Conservation (phyloP, 2,888 invertebrate genomes). For the Harmothoe impar region DNA sequence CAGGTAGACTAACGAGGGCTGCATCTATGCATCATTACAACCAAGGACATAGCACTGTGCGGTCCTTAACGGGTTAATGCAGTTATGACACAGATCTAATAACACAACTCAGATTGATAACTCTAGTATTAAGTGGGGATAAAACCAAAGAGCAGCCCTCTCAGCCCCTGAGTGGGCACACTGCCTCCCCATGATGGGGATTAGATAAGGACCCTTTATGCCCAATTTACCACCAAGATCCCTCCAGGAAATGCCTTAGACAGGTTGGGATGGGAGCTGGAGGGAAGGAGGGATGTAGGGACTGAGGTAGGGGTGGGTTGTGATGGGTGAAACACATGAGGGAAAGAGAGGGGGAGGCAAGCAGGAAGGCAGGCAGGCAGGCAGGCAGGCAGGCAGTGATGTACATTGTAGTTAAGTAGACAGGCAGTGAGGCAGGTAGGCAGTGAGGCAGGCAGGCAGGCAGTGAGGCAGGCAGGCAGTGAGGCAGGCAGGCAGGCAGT, state of each 20-base stretch:
- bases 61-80: too few species aligned
- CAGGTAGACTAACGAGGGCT: too few species aligned
- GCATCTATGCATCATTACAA: too few species aligned
- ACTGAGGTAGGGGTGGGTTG: neutral
- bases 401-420: too few species aligned
- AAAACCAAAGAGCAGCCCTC: slow-evolving; percentile 30
- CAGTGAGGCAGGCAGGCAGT: too few species aligned
- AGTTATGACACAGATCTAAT: slow-evolving; percentile 8
- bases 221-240: neutral
- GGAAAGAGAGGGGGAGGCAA: neutral
- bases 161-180: neutral
- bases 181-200: neutral
- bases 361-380: neutral
- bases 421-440: too few species aligned
- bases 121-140: neutral
- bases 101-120: slow-evolving; percentile 20
- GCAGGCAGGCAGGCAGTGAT: too few species aligned
- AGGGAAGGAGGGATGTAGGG: neutral
- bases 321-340: too few species aligned
- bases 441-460: too few species aligned
- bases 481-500: too few species aligned
- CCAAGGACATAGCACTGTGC: too few species aligned
- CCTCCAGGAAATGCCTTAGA: neutral
- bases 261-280: neutral
- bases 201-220: slow-evolving; percentile 15